Base-by-base conservation (phyloP, 2,113 vertebrate genomes). In the Triplophysa siluroides region DNA sequence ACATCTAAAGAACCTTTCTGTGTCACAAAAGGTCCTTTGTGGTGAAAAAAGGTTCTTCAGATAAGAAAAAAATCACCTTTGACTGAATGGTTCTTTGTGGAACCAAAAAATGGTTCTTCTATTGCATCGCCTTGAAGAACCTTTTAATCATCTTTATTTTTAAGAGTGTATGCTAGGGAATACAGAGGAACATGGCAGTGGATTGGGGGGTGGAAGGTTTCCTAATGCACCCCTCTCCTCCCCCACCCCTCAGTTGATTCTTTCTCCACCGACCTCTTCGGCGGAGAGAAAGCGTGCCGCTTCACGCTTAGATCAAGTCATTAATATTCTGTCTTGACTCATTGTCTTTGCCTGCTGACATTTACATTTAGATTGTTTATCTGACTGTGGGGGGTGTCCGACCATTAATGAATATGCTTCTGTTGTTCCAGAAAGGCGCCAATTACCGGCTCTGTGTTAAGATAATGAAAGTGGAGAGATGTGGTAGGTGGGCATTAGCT, bases 321-420 rank as follows among this genome's bases (percentile, higher is more conserved):
- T 90, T 90, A 90, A 87, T 90, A 91, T 91, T 91, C 89, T 87
- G 87, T 88, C 85, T 84, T 86, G 81, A 90, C 86, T 88, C 88
- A 90, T 90, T 91, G 86, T 88, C 78, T 89, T 88, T 88, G 86
- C 81, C 78, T 78, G 81, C 88, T 91, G 92, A 91, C 90, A 90
- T 92, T 92, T 91, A 89, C 89, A 91, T 92, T 92, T 92, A 89
- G 89, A 91, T 92, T 90, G 89, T 91, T 90, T 91, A 88, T 91
- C 86, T 88, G 81, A 84, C 65, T 21, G 71, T 61, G 76, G 68
- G 63, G 81, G 72, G 73, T 79, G 78, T 65, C 76, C 67, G 72
- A 75, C 79, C 84, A 81, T 83, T 86, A 82, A 86, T 87, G 84
- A 85, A 85, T 80, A 65, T 85, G 79, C 73, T 78, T 85, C 61